Percentiles rank a stretch among this genome's conserved stretches.
phyloP scores from a whole-genome alignment of 2,113 vertebrate genomes.

The Oreochromis niloticus region DNA sequence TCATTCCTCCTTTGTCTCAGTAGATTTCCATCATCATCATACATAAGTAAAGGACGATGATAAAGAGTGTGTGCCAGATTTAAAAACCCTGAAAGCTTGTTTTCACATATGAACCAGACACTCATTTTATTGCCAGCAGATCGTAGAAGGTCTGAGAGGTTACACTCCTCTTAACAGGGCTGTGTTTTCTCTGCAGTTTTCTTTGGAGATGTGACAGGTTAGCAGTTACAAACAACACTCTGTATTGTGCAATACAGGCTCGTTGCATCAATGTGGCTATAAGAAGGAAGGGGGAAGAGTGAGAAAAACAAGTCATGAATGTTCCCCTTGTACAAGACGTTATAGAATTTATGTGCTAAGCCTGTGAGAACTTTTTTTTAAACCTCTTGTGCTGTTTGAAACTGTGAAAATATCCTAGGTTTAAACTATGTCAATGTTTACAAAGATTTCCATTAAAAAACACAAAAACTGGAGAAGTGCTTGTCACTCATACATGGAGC shows the following conservation, averaged over 20 bases:
- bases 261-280: background rate
- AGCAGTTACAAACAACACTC: background rate
- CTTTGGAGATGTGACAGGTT: slow-evolving; percentile 9
- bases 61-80: background rate
- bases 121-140: background rate
- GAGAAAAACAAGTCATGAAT: slow-evolving; percentile 34
- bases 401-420: background rate
- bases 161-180: background rate
- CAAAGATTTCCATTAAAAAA: background rate
- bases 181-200: background rate
- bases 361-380: background rate
- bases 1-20: background rate
- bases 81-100: background rate
- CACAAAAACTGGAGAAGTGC: background rate
- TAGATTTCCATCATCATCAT: background rate
- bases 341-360: background rate
- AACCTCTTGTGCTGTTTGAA: background rate
- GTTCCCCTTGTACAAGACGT: background rate
- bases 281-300: background rate
- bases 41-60: background rate
- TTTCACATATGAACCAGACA: background rate
- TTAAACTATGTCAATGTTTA: background rate
- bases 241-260: slow-evolving; percentile 38
- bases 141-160: background rate
- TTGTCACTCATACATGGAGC: background rate